Evolutionary conservation across 1,140 invertebrate genomes (phyloP), one percentile per base, ranked within the genome.

Genomic region (Venustaconcha ellipsiformis): DNA sequence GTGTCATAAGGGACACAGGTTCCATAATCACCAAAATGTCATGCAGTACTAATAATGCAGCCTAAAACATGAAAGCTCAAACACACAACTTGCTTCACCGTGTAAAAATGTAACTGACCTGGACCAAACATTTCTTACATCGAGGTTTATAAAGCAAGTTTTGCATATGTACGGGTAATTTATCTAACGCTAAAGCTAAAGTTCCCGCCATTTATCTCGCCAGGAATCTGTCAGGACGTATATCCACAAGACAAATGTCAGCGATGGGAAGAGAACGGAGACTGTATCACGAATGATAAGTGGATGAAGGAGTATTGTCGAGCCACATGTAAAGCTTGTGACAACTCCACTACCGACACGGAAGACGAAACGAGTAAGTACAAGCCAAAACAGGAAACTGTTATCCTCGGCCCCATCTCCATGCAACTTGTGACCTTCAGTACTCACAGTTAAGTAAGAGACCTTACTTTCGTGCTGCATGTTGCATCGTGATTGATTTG

Each of bases 281-380:
- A 86, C 62, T 88, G 86, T 60, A 76, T 80, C 14, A 80, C 77
- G 23, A 86, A 88, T 73, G 30, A 74, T 14, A 20, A 63, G 14
- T 88, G 84, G 84, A 88, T 88, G 86, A 67, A 70, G 14, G 70
- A 59, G 23, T 78, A 88, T 72, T 88, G 86, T 66, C 72, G 69
- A 37, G 67, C 79, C 18, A 81, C 84, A 2, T 88, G 86, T 73
- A 78, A 78, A 58, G 67, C 78, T 13, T 87, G 86, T 67, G 60
- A 62, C 55, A 68, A 76, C 17, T 69, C 67, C 11, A 79, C 69
- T 55, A 17, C 69, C 3, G 64, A 77, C 48, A 69, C 75, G n/a
- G 77, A 79, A 67, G 75, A 80, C 83, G 70, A 72, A 75, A 48
- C 37, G 11, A 48, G 37, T 74, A 57, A 23, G 17, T 59, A 17